Evolutionary conservation across 2,113 vertebrate genomes (phyloP), one percentile per base, ranked within the genome.

Genomic region (Aplodontia rufa): DNA sequence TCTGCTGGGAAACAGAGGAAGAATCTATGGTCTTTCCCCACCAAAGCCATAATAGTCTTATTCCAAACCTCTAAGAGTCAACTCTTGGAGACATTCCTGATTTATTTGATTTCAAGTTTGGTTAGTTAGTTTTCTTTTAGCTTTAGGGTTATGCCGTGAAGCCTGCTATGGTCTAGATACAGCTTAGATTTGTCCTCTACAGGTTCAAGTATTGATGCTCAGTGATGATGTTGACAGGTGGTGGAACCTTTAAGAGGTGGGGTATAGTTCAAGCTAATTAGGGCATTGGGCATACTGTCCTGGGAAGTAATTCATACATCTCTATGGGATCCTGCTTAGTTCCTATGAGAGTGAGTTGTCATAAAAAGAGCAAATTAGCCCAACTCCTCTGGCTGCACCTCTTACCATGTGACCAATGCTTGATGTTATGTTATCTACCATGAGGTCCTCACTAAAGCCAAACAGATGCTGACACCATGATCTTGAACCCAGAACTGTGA

Each of bases 1-100:
- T 89, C 40, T 95, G 49, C 28, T n/a, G 47, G 22, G 72, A 94
- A 94, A 69, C 10, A 85, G 26, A 93, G 30, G 60, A 58, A 87
- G 7, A 45, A 76, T 75, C 71, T 58, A 40, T 51, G 75, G 16
- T 47, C 6, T 76, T 64, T 85, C 47, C 16, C 13, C 17, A 47
- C 11, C 8, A 76, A 76, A 92, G 60, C 11, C 19, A 47, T 24
- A 60, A 51, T 20, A 6, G n/a, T 76, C 53, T 75, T 75, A 71
- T 81, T 71, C 22, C 26, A 35, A 90, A 8, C 14, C 22, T 68
- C 4, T 68, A 71, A 76, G 68, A 32, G 30, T 35, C 66, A 32
- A 32, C 22, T 76, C 35, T 66, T 49, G 42, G 72, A 55, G 74
- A 66, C 26, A 51, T 28, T 28, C 42, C 19, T 20, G 32, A 24